Base-by-base conservation (phyloP, 2,888 invertebrate species). In the Plebejus melissa region DNA sequence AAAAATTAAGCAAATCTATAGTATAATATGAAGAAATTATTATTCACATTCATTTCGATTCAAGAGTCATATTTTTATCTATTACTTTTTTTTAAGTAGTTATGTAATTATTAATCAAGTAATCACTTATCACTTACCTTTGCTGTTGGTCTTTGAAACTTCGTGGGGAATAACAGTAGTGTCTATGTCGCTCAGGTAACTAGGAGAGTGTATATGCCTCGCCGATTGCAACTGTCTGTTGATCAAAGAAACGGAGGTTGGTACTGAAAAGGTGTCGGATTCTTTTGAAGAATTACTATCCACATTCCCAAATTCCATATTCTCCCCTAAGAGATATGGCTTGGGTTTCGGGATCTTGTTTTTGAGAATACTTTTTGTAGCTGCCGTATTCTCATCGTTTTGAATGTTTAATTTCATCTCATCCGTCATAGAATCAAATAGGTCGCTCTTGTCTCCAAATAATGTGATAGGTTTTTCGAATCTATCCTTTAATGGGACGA, bases 271-370 rank as follows among this genome's bases (percentile, higher is more conserved):
- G 76, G 78, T 79, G 74, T 80, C 81, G 60, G 78, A 76, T 74
- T 80, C 77, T 78, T 83, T 79, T 74, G 81, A 82, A 74, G 78
- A 76, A 60, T 69, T 74, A 74, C 77, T 69, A 78, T 72, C 78
- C 78, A 81, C 77, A 80, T 84, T 82, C 86, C 93, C 91, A 86
- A 93, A 88, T 77, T 90, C 94, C 83, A 94, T 94, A 86, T 95
- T 95, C 85, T 96, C 96, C 75, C 96, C 96, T 82, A 96, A 90
- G 84, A 96, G 95, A 90, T 96, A 96, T 81, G 96, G 96, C 86
- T 95, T 96, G 82, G 96, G 96, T 85, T 96, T 96, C 69, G 95
- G 91, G 74, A 96, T 96, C 88, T 96, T 96, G 83, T 96, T 96
- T 88, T 96, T 96, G 82, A 96, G 91, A 88, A 96, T 96, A 82